phyloP scores from a whole-genome alignment of 2,888 invertebrate genomes.

The Ischnura elegans region DNA sequence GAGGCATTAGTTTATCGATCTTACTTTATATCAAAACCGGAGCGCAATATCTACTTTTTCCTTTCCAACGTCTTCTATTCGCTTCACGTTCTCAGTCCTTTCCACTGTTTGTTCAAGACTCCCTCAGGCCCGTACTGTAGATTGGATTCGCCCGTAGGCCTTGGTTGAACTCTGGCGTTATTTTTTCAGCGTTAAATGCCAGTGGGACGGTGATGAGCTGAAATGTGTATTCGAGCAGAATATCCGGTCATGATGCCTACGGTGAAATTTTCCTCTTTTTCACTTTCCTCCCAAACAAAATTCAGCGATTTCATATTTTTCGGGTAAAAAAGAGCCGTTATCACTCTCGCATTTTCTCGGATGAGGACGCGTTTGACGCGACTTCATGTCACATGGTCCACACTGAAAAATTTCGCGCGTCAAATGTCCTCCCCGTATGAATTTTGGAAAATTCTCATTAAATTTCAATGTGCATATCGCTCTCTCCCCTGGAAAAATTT shows the following conservation, averaged over 20 bases:
- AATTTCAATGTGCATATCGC: background rate
- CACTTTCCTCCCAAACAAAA: background rate
- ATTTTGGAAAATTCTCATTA: background rate
- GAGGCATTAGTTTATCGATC: no score
- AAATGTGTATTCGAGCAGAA: background rate
- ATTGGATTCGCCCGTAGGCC: background rate
- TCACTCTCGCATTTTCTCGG: background rate
- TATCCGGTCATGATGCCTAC: background rate
- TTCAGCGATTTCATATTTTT: background rate
- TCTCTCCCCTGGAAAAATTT: background rate
- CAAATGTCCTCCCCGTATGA: background rate
- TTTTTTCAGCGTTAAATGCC: background rate
- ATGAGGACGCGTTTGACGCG: background rate
- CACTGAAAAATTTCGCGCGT: background rate
- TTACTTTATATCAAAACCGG: background rate
- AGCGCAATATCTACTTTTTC: background rate
- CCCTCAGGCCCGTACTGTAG: background rate
- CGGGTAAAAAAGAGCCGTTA: background rate
- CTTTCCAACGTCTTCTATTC: background rate
- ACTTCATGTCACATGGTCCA: background rate
- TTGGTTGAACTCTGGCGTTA: background rate
- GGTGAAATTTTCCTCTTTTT: background rate
- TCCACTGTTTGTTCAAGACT: background rate
- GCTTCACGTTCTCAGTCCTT: background rate
- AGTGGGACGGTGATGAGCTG: background rate